Conservation (phyloP, 2,888 invertebrate genomes). For the Rhagonycha lutea region DNA sequence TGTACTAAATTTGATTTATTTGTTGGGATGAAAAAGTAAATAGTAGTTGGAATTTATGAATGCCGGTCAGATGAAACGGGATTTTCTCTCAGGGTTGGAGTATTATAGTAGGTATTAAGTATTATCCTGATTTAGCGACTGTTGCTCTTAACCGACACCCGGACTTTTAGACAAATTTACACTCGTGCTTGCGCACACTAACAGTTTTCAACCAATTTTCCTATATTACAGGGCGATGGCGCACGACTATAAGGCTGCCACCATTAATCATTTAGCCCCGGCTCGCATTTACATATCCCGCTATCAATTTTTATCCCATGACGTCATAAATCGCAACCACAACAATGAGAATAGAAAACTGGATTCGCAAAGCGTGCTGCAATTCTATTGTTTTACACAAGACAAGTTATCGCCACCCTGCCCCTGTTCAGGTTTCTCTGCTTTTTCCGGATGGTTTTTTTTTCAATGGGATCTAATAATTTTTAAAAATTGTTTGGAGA, state of each 20-base stretch:
- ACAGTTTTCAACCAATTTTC: constrained; percentile 34
- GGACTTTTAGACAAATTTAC: constrained; percentile 48
- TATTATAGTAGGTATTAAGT: constrained; percentile 44
- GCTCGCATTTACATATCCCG: constrained; percentile 47
- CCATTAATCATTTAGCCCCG: constrained; percentile 44
- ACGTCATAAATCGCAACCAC: constrained; percentile 46
- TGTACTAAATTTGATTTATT: background rate
- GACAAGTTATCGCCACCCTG: constrained; percentile 26
- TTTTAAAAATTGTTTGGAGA: constrained; percentile 19
- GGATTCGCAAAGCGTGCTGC: constrained; percentile 27
- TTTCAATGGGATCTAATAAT: constrained; percentile 28
- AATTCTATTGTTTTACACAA: constrained; percentile 31
- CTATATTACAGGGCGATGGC: constrained; percentile 35
- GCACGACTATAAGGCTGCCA: constrained; percentile 35
- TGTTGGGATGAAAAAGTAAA: background rate
- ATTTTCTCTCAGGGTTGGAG: constrained; percentile 30
- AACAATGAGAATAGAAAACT: constrained; percentile 41
- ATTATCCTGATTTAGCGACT: constrained; percentile 50
- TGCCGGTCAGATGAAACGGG: background rate
- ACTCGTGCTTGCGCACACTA: constrained; percentile 42
- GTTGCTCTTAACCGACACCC: constrained; percentile 38
- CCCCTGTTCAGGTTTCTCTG: constrained; percentile 12
- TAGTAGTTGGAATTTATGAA: background rate
- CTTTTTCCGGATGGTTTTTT: constrained; percentile 17
- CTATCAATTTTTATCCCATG: constrained; percentile 48